These are phyloP conservation scores for Drosophila seguyi DNA, from an alignment of 1,140 invertebrate genomes.

Conservation along the genomic window DNA sequence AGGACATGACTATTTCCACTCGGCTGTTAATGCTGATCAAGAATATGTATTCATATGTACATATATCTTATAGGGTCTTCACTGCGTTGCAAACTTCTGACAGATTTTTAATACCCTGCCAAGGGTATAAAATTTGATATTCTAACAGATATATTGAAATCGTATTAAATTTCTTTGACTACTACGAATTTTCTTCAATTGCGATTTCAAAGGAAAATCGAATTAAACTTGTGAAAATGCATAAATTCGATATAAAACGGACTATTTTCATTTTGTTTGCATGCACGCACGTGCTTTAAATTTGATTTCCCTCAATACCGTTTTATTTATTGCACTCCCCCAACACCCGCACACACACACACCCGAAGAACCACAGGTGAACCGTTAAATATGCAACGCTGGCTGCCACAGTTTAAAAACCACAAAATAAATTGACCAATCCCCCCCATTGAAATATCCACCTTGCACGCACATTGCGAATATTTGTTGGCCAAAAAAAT, in stretches of 20 bases:
- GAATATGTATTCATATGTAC: no score
- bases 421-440: slow-evolving; percentile 58
- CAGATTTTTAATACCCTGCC: no score
- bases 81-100: no score
- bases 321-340: slow-evolving; percentile 22
- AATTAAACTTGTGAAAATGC: slow-evolving; percentile 1
- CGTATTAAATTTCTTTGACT: neutral
- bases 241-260: slow-evolving; percentile 5
- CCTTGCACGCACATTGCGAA: slow-evolving; percentile 4
- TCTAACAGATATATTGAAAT: no score
- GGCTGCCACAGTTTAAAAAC: slow-evolving; percentile 52
- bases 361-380: slow-evolving; percentile 23
- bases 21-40: no score
- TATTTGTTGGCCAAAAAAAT: slow-evolving; percentile 20
- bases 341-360: neutral
- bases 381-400: slow-evolving; percentile 53
- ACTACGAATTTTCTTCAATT: neutral
- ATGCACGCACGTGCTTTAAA: slow-evolving; percentile 32
- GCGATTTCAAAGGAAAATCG: slow-evolving; percentile 1
- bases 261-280: slow-evolving; percentile 5
- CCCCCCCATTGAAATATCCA: slow-evolving; percentile 11
- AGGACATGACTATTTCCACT: no score
- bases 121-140: no score
- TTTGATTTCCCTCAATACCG: slow-evolving; percentile 35
- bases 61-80: no score